Conservation (phyloP, 2,797 vertebrate species). For the Bryconaethiops microstoma region DNA sequence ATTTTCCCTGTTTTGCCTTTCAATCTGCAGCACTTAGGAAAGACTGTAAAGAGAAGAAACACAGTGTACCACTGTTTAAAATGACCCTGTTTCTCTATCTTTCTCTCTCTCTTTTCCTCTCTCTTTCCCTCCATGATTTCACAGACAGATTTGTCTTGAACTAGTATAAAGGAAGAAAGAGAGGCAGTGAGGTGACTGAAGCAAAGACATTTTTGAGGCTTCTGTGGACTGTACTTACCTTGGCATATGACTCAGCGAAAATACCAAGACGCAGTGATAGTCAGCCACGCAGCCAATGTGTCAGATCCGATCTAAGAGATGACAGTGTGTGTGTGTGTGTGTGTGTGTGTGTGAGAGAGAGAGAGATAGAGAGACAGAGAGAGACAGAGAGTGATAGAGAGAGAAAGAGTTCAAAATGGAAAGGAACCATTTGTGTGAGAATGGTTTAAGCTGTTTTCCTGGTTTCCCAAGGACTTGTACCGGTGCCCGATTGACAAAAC, state of each 20-base stretch:
- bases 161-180: constrained; percentile 3
- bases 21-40: background rate
- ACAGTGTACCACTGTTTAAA: background rate
- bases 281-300: constrained; percentile 25
- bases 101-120: background rate
- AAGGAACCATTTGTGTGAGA: background rate
- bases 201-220: constrained; percentile 38
- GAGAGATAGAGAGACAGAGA: too few relatives aligned
- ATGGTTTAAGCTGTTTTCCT: constrained; percentile 10
- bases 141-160: background rate
- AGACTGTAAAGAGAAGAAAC: background rate
- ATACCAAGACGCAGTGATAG: constrained; percentile 15
- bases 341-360: too few relatives aligned
- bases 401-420: background rate
- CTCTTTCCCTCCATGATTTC: constrained; percentile 19
- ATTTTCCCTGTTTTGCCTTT: background rate
- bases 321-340: background rate
- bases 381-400: too few relatives aligned
- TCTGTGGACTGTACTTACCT: constrained; percentile 39
- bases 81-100: background rate
- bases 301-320: constrained; percentile 11
- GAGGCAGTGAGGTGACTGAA: constrained; percentile 8
- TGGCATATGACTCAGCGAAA: constrained; percentile 20
- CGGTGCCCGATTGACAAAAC: background rate
- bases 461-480: background rate